Percentiles rank a stretch among this genome's conserved stretches.
Conservation (phyloP, 1,140 invertebrate genomes). For the Hyposmocoma kahamanoa region DNA sequence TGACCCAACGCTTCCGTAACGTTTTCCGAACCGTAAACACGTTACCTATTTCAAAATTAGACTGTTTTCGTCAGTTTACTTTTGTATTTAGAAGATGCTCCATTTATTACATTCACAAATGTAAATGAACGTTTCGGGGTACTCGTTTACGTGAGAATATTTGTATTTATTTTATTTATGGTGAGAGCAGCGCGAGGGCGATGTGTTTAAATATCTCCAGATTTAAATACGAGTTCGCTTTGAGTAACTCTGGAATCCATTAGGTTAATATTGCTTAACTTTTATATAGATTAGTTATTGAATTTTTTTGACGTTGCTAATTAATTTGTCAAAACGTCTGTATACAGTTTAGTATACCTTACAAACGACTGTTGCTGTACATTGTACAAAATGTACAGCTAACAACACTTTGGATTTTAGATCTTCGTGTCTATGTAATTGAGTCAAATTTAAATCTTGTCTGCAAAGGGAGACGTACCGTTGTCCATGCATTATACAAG, state of each 20-base stretch:
- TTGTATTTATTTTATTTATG: conserved; percentile 74
- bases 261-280: conserved; percentile 60
- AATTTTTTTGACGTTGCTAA: conserved; percentile 30
- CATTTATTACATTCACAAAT: conserved; percentile 72
- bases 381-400: no score
- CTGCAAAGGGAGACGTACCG: no score
- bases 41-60: conserved; percentile 28
- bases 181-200: conserved; percentile 53
- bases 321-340: conserved; percentile 33
- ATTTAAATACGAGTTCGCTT: conserved; percentile 61
- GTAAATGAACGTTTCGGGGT: conserved; percentile 69
- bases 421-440: no score
- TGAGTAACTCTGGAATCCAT: conserved; percentile 56
- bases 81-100: conserved; percentile 47
- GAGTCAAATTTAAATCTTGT: no score
- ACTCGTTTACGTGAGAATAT: conserved; percentile 72
- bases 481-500: no score
- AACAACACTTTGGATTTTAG: no score
- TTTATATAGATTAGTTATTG: conserved; percentile 41
- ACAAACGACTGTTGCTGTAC: neutral
- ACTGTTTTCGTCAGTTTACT: conserved; percentile 42
- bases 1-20: neutral
- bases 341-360: conserved; percentile 8
- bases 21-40: neutral
- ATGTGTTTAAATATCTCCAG: conserved; percentile 68